Conservation (phyloP, 2,113 vertebrate genomes). For the Brachirus orientalis region DNA sequence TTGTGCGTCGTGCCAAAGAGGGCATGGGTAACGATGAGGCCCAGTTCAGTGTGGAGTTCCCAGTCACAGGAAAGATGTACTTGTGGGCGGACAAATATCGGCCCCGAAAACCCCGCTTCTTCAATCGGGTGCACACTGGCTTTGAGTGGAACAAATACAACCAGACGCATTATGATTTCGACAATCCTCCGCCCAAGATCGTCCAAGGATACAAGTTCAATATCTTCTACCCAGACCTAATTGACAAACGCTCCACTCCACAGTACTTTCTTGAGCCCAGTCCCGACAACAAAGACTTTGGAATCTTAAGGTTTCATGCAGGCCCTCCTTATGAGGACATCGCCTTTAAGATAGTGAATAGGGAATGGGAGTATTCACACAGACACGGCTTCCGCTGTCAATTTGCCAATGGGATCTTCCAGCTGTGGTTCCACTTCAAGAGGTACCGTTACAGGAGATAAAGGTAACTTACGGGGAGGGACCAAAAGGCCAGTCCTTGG, state of each 20-base stretch:
- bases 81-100: slow-evolving; percentile 99
- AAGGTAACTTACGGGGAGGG: background rate
- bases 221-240: slow-evolving; percentile 98
- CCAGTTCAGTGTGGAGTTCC: slow-evolving; percentile 97
- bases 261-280: slow-evolving; percentile 98
- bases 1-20: slow-evolving; percentile 92
- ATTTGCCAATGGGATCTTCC: slow-evolving; percentile 97
- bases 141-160: slow-evolving; percentile 99
- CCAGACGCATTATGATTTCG: slow-evolving; percentile 98
- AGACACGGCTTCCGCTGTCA: slow-evolving; percentile 98
- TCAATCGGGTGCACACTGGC: slow-evolving; percentile 97
- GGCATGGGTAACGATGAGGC: slow-evolving; percentile 96
- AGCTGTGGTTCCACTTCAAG: slow-evolving; percentile 99
- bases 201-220: slow-evolving; percentile 99
- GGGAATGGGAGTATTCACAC: slow-evolving; percentile 98
- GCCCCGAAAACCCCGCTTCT: slow-evolving; percentile 96
- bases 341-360: slow-evolving; percentile 96
- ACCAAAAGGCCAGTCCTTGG: slow-evolving; percentile 14
- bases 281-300: slow-evolving; percentile 94
- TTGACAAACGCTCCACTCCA: slow-evolving; percentile 93
- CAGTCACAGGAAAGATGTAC: slow-evolving; percentile 93
- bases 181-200: slow-evolving; percentile 96
- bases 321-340: slow-evolving; percentile 98
- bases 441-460: slow-evolving; percentile 94
- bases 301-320: slow-evolving; percentile 93